phyloP scores from a whole-genome alignment of 2,797 vertebrate genomes.

The Acanthornis magna region DNA sequence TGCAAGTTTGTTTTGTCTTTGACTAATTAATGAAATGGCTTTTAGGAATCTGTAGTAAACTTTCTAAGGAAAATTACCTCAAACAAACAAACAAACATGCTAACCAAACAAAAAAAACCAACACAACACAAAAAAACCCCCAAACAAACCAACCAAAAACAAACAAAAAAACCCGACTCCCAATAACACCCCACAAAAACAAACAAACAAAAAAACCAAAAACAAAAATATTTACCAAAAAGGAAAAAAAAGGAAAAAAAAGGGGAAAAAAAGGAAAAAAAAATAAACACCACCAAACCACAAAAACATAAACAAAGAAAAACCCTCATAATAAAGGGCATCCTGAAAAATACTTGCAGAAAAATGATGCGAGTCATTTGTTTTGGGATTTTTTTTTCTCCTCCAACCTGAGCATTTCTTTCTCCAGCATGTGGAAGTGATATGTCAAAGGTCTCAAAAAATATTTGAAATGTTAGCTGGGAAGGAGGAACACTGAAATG shows the following conservation, averaged over 20 bases:
- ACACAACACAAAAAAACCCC: too few species aligned
- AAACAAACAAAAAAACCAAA: background rate
- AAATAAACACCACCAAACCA: too few species aligned
- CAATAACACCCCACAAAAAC: too few species aligned
- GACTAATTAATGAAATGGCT: background rate
- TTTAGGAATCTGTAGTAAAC: background rate
- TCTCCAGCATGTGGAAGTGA: background rate
- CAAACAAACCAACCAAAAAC: too few species aligned
- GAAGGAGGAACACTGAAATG: background rate
- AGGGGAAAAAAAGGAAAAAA: too few species aligned
- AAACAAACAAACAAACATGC: too few species aligned
- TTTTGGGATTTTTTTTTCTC: background rate
- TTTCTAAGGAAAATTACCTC: background rate
- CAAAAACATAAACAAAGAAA: background rate
- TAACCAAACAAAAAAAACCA: too few species aligned
- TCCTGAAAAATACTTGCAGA: background rate
- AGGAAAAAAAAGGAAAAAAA: too few species aligned
- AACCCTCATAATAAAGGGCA: background rate
- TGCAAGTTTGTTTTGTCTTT: background rate
- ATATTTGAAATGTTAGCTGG: background rate
- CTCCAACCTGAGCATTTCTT: background rate
- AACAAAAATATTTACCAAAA: background rate
- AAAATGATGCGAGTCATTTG: background rate
- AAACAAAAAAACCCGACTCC: too few species aligned
- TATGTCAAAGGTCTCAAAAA: background rate